A percentile compares a stretch with the other conserved stretches of the same genome.
These are phyloP conservation scores for Dinocampus coccinellae DNA, from an alignment of 2,888 invertebrate species.

Conservation along the genomic window DNA sequence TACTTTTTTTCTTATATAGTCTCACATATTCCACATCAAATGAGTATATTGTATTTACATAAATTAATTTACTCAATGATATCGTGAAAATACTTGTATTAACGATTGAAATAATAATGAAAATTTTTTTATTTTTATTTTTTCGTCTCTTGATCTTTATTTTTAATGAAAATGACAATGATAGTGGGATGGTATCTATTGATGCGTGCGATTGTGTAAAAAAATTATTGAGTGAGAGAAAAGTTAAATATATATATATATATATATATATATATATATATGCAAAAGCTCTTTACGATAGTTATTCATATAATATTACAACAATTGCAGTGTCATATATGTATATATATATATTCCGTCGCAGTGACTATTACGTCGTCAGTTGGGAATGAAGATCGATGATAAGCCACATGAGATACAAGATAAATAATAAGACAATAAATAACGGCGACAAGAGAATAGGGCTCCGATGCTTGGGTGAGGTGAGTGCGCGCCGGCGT, in stretches of 20 bases:
- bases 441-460: slow-evolving; percentile 51
- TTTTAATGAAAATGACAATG: too few relatives aligned
- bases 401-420: slow-evolving; percentile 45
- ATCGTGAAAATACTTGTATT: not conserved
- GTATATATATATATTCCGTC: not conserved
- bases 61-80: not conserved
- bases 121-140: too few relatives aligned
- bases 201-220: too few relatives aligned
- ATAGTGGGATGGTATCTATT: too few relatives aligned
- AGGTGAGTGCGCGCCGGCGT: slow-evolving; percentile 23
- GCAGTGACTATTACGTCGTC: slow-evolving; percentile 46
- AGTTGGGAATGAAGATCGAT: slow-evolving; percentile 49
- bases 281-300: not conserved
- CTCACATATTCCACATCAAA: not conserved
- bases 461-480: slow-evolving; percentile 31
- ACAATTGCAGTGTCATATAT: slow-evolving; percentile 27
- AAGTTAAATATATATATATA: too few relatives aligned
- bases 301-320: not conserved
- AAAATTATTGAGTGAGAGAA: too few relatives aligned
- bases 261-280: too few relatives aligned
- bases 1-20: too few relatives aligned
- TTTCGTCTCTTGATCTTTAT: too few relatives aligned
- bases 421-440: slow-evolving; percentile 53
- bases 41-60: too few relatives aligned
- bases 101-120: not conserved